These are phyloP conservation scores for Hippocampus abdominalis DNA, from an alignment of 2,113 vertebrate genomes.

Conservation along the genomic window DNA sequence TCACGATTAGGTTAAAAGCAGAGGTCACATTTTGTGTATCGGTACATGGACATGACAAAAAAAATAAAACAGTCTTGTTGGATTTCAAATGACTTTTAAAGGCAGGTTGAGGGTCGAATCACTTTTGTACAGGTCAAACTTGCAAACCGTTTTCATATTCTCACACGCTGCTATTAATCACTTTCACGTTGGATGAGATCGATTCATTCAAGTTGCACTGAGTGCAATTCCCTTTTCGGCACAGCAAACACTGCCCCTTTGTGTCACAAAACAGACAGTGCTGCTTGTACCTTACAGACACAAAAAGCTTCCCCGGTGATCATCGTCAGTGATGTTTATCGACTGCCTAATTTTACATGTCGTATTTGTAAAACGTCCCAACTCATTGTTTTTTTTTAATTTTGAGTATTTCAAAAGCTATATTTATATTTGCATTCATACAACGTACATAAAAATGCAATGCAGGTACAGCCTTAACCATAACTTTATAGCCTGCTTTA, in stretches of 20 bases:
- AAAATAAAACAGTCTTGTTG: neutral
- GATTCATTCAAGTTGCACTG: constrained; percentile 33
- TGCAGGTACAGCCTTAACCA: too few relatives aligned
- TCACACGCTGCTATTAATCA: neutral
- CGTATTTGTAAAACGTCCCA: neutral
- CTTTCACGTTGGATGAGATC: constrained; percentile 16
- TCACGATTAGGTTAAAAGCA: neutral
- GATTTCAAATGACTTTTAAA: neutral
- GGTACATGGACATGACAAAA: neutral
- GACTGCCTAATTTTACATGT: neutral
- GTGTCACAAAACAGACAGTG: constrained; percentile 64
- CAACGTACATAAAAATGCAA: too few relatives aligned
- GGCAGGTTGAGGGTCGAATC: neutral
- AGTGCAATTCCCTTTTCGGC: constrained; percentile 32
- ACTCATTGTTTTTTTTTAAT: too few relatives aligned
- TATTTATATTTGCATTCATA: neutral
- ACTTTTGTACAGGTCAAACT: neutral
- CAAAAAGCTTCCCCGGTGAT: neutral
- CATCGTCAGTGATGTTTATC: neutral
- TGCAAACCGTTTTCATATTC: neutral
- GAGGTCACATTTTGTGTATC: neutral
- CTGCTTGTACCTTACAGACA: constrained; percentile 26
- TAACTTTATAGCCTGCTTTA: too few relatives aligned
- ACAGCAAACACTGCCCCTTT: constrained; percentile 74
- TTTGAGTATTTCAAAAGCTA: neutral